phyloP scores from a whole-genome alignment of 2,888 invertebrate species.

The Microplitis deprimator region DNA sequence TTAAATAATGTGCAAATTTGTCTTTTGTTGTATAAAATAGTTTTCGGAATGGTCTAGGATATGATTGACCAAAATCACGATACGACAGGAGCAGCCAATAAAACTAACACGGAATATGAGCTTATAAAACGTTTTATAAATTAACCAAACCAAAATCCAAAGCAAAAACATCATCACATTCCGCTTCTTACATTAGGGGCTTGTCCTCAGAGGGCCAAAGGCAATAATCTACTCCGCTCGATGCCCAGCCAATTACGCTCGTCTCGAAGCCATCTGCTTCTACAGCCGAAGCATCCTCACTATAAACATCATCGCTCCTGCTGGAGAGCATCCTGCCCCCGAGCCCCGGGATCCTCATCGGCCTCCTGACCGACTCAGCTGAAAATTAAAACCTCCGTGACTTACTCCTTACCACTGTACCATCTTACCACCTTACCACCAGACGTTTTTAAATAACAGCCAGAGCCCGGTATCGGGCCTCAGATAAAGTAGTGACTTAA shows the following conservation, averaged over 20 bases:
- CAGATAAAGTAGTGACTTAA: no score
- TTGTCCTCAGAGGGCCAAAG: slow-evolving; percentile 55
- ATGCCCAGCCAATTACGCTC: slow-evolving; percentile 68
- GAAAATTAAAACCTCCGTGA: slow-evolving; percentile 7
- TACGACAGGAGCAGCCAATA: neutral
- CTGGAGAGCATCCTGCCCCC: slow-evolving; percentile 32
- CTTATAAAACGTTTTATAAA: no score
- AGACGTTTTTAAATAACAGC: no score
- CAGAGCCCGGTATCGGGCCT: no score
- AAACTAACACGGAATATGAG: neutral
- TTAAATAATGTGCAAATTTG: slow-evolving; percentile 10
- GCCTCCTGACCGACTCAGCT: neutral
- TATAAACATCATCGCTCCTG: slow-evolving; percentile 12
- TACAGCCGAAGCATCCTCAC: slow-evolving; percentile 43
- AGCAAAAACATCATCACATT: slow-evolving; percentile 5
- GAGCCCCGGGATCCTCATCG: slow-evolving; percentile 5
- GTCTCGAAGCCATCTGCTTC: slow-evolving; percentile 70
- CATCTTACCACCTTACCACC: no score
- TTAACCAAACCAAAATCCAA: neutral
- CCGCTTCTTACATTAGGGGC: slow-evolving; percentile 16
- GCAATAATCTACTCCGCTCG: slow-evolving; percentile 61
- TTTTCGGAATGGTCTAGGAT: neutral
- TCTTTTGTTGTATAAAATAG: slow-evolving; percentile 1
- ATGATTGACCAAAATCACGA: neutral
- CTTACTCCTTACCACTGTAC: neutral